Evolutionary conservation across 2,113 vertebrate species (phyloP).

Genomic region (Psophia crepitans): DNA sequence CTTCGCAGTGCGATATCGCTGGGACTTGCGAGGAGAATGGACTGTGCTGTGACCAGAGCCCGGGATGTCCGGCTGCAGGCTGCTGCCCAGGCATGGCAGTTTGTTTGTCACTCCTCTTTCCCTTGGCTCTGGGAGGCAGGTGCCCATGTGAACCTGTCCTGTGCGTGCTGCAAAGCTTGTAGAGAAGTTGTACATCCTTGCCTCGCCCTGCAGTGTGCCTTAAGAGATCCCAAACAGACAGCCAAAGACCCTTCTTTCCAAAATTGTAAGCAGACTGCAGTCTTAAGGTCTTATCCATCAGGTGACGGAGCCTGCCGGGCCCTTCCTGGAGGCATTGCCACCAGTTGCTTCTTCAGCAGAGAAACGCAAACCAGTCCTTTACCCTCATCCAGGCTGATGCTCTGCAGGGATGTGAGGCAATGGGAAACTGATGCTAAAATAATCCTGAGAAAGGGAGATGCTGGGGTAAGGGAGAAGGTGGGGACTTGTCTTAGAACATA

Average conservation of each 20-base stretch:
- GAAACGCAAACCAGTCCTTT: no score
- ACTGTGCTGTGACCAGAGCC: accelerated
- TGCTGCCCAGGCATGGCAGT: accelerated
- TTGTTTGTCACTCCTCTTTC: neutral
- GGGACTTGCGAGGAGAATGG: accelerated
- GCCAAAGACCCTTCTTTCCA: neutral
- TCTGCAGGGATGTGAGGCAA: neutral
- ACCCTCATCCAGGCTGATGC: neutral
- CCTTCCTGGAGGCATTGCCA: neutral
- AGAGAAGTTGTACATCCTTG: neutral
- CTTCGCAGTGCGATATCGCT: accelerated
- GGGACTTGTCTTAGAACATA: neutral
- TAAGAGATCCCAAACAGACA: neutral
- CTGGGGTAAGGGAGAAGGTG: neutral
- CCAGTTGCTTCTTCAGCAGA: neutral
- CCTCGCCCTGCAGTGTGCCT: neutral
- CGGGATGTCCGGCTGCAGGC: accelerated
- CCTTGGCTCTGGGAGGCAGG: neutral
- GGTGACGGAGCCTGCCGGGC: neutral
- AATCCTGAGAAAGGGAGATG: neutral
- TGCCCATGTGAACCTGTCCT: accelerated
- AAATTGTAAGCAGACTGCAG: neutral
- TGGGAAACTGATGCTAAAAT: accelerated
- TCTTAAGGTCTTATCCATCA: accelerated
- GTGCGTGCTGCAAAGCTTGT: accelerated